Evolutionary conservation across 1,140 invertebrate species (phyloP).

Genomic region (Zaprionus africanus): DNA sequence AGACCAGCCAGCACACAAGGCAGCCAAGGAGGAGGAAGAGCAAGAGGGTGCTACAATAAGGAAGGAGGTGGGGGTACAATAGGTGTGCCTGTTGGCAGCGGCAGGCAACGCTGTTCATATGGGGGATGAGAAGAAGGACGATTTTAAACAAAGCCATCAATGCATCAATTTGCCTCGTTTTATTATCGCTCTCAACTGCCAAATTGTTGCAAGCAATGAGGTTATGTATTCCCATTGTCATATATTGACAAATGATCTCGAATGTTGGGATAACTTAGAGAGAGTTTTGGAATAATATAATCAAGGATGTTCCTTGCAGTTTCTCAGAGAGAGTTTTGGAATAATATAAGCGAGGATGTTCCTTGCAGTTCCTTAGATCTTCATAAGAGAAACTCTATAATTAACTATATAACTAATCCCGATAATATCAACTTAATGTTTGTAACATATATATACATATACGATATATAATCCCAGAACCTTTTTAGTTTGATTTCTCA

Average conservation of each 20-base stretch:
- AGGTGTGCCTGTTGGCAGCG: not conserved
- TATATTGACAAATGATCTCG: not conserved
- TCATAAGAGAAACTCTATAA: too few species aligned
- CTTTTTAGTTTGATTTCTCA: too few species aligned
- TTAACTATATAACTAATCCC: too few species aligned
- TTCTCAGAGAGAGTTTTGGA: not conserved
- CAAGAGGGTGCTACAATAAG: not conserved
- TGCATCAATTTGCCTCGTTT: conserved; percentile 24
- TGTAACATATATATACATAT: too few species aligned
- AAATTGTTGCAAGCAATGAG: conserved; percentile 40
- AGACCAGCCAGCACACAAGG: conserved; percentile 10
- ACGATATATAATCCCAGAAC: too few species aligned
- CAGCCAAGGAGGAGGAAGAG: not conserved
- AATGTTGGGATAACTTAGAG: not conserved
- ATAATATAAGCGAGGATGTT: not conserved
- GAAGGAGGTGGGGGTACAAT: not conserved
- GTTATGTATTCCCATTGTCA: not conserved
- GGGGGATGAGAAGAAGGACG: not conserved
- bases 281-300: not conserved
- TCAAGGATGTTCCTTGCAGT: too few species aligned
- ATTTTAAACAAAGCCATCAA: conserved; percentile 37
- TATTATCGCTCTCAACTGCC: conserved; percentile 62
- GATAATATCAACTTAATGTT: too few species aligned
- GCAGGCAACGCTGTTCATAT: too few species aligned
- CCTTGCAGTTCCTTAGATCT: too few species aligned